Evolutionary conservation across 2,888 invertebrate genomes (phyloP), one percentile per base, ranked within the genome.

Genomic region (Elegia similella): DNA sequence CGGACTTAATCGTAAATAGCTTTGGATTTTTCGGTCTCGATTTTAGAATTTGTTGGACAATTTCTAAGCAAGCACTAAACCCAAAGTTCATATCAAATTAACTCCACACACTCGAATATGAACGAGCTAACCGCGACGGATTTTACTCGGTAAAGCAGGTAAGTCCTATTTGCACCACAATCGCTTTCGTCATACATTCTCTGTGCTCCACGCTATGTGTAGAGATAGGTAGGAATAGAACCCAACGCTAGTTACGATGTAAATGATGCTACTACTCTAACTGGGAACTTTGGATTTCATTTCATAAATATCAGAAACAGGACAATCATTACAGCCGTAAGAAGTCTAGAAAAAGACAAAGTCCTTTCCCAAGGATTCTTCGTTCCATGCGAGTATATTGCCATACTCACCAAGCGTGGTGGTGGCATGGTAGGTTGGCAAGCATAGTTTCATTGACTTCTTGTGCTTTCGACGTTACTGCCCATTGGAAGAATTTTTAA

Each of bases 1-100:
- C 63, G 65, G 70, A 76, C 75, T 79, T 83, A 83, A 87, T 85
- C 83, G 84, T 82, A 76, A 86, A 87, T 75, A 78, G 82, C 80
- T 80, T 75, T 72, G 77, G 73, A 77, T 76, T 79, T 80, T 78
- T 84, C 82, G 80, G 78, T 78, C 70, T 66, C 69, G 67, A 75
- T 73, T 71, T 73, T 64, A 66, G 62, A 56, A 57, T 42, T 61
- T 56, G 2, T 5, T 3, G 23, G 2, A 2, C 23, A 23, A 23
- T 23, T 23, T 2, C 23, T 5, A 23, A 23, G 23, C 23, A 23
- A 23, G 23, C 23, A 23, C 23, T 12, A 32, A 38, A 38, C 38
- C 38, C n/a, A 5, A 38, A n/a, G 38, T n/a, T 38, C 38, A 12
- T 38, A 38, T 38, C n/a, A 38, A 38, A 38, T 38, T 38, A 38